Evolutionary conservation across 2,888 invertebrate species (phyloP), one percentile per base, ranked within the genome.

Genomic region (Minunthozetes semirufus): DNA sequence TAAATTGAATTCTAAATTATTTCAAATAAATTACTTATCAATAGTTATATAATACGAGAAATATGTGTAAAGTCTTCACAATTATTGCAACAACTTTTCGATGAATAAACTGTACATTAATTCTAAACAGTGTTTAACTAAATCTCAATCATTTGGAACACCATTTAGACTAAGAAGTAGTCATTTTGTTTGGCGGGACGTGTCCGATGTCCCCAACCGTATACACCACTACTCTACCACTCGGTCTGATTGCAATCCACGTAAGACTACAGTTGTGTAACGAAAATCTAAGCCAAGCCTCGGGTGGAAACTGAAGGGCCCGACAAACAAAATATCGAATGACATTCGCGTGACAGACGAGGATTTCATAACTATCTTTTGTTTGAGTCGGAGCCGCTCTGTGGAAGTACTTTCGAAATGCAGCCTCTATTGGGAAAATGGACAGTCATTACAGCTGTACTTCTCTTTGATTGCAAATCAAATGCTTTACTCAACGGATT

Each of bases 281-380:
- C 15, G 89, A 89, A 81, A 99, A 88, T 76, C 99, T 87, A 15
- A 98, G 85, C 99, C 99, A 99, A 1, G 91, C 98, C 84, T 99
- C 97, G 0, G 96, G 91, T 0, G 97, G 97, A 81, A 98, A 91
- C 83, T 99, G 99, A 56, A 99, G 85, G 0, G 95, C 96, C 82
- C 98, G 76, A 72, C 79, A 79, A 27, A 79, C 66, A 68, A 79
- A 79, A 70, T 79, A 98, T 63, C 96, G 87, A 80, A 99, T 99
- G 27, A 99, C 98, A 84, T 99, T 99, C 4, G 93, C 97, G 83
- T 99, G 99, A 80, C 98, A 98, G 1, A 99, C 95, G 74, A 98
- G 85, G 59, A 99, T 82, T 48, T 96, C 95, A 82, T 91, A 93
- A 0, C 89, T 88, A 82, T 96, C 94, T 61, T 89, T 85, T 1